Percentiles rank a stretch among this genome's conserved stretches.
Conservation (phyloP, 2,113 vertebrate species). For the Sapajus apella region DNA sequence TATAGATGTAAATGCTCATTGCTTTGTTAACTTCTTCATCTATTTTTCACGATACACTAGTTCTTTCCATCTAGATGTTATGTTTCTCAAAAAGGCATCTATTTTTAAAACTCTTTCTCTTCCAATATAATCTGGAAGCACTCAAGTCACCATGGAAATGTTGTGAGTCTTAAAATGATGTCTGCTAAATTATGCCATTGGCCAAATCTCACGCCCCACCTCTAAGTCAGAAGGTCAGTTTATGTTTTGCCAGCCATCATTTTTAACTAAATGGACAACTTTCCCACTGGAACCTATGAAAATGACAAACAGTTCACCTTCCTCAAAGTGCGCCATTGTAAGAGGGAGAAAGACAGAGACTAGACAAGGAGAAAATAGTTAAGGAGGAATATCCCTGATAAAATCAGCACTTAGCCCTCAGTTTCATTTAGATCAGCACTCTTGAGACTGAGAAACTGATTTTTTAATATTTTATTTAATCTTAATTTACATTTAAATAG, state of each 20-base stretch:
- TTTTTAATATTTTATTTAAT: neutral
- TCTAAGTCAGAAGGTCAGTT: neutral
- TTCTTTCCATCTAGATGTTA: neutral
- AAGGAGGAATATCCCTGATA: no score
- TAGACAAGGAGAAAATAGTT: neutral
- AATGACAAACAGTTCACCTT: neutral
- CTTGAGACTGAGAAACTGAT: neutral
- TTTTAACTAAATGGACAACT: neutral
- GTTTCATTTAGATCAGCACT: neutral
- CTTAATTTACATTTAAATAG: conserved; percentile 36
- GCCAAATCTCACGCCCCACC: neutral
- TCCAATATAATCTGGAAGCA: neutral
- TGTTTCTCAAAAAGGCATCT: neutral
- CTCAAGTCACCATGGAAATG: neutral
- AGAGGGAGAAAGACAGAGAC: accelerated
- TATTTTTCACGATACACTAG: neutral
- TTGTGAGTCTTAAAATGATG: neutral
- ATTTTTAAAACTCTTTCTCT: conserved; percentile 9
- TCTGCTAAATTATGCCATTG: neutral
- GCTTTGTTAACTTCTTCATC: neutral
- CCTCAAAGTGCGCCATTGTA: neutral
- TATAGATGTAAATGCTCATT: neutral
- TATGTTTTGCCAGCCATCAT: neutral
- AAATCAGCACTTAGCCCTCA: neutral
- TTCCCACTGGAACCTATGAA: neutral